Evolutionary conservation across 2,113 vertebrate species (phyloP), one percentile per base, ranked within the genome.

Genomic region (Neotragus moschatus): DNA sequence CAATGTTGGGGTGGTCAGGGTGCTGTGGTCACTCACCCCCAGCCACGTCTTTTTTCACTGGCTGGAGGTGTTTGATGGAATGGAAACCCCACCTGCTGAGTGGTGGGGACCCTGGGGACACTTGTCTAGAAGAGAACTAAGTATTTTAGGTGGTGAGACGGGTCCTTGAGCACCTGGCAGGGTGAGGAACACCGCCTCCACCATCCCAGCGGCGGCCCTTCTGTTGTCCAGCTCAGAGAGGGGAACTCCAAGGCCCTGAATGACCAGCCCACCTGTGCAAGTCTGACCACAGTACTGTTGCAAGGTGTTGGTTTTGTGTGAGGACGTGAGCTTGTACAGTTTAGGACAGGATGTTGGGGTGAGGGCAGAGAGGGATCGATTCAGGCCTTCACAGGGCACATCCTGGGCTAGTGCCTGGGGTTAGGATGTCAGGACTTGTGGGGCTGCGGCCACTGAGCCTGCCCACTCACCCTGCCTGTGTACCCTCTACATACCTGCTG

Each of bases 401-500:
- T 43, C 36, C 70, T 26, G 36, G 36, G 36, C 36, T 43, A 75
- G 36, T 4, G 21, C 36, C 70, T 75, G 70, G 70, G 70, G 70
- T 26, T 11, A 25, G 36, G 21, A 75, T 43, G 21, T 43, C 70
- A 73, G 36, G 36, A 73, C 21, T 61, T 26, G 23, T 43, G 70
- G 16, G 30, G 1, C 28, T 3, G 4, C 15, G 56, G 85, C 77
- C 73, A 66, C 9, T 0, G 39, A 33, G 47, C 26, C 47, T 63
- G 36, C 21, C 21, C 12, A 10, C 21, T 33, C 39, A 63, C 9
- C 21, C 4, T 11, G 51, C 16, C 73, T 23, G 16, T 3, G 53
- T 6, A 1, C 1, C 33, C 11, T 21, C 4, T 0, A 3, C 0
- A 1, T 4, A 12, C 4, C 63, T 10, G 36, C 45, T 2, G 8